A percentile compares a stretch with the other conserved stretches of the same genome.
These are phyloP conservation scores for Agelas oroides DNA, from an alignment of 37 sponge, comb jelly and placozoan species.

Conservation along the genomic window DNA sequence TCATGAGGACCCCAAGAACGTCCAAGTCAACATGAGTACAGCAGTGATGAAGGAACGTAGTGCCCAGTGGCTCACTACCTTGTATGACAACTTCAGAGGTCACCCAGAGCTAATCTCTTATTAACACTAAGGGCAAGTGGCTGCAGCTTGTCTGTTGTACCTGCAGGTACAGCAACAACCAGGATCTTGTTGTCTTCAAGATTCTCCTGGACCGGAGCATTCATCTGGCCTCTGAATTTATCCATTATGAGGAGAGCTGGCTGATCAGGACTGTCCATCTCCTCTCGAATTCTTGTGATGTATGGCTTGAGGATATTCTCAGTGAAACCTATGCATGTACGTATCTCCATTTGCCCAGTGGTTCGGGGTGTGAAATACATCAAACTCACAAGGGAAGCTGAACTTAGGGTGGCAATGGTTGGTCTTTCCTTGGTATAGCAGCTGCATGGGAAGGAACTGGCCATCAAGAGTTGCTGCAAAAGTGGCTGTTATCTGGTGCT, in stretches of 20 bases:
- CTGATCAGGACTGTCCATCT: background rate
- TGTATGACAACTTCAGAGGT: too few relatives aligned
- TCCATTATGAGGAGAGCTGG: slow-evolving; percentile 41
- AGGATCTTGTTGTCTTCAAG: slow-evolving; percentile 29
- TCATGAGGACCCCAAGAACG: too few relatives aligned
- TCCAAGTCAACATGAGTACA: too few relatives aligned
- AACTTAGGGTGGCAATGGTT: slow-evolving; percentile 40
- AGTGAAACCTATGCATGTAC: background rate
- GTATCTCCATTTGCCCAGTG: slow-evolving; percentile 53
- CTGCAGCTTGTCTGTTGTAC: slow-evolving; percentile 34
- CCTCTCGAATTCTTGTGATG: background rate
- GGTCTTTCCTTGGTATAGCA: slow-evolving; percentile 63
- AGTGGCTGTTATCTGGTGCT: slow-evolving; percentile 63
- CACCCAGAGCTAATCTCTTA: too few relatives aligned
- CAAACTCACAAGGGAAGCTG: slow-evolving; percentile 36
- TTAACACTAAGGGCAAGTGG: slow-evolving; percentile 48
- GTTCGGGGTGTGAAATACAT: slow-evolving; percentile 22
- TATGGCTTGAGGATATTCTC: slow-evolving; percentile 29
- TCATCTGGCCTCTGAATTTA: slow-evolving; percentile 38
- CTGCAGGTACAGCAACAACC: slow-evolving; percentile 32
- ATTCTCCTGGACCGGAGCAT: background rate
- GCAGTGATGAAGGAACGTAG: too few relatives aligned
- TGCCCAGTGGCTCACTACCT: too few relatives aligned
- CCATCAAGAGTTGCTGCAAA: slow-evolving; percentile 35
- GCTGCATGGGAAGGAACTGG: slow-evolving; percentile 45